Conservation (phyloP, 1,140 invertebrate genomes). For the Steinernema khuongi region DNA sequence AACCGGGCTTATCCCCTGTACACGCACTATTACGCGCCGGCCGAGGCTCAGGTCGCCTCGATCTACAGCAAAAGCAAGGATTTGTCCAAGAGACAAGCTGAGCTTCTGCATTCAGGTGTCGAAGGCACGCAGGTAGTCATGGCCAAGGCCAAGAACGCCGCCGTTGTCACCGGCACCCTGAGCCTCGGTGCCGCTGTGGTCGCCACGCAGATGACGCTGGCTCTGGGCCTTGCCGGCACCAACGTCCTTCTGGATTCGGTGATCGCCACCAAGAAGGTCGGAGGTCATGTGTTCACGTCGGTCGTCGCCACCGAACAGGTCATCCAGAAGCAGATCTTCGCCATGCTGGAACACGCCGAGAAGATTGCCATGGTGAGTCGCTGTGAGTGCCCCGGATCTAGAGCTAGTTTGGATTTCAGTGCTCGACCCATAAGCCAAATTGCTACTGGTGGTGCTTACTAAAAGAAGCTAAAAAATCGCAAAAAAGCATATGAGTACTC, state of each 20-base stretch:
- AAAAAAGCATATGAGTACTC: too few relatives aligned
- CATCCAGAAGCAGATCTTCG: neutral
- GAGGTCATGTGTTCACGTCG: neutral
- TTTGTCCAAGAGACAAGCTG: neutral
- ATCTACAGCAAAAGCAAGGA: conserved; percentile 9
- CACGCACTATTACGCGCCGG: neutral
- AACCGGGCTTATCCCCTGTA: neutral
- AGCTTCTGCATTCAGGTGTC: neutral
- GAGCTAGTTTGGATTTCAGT: neutral
- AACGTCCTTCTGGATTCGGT: neutral
- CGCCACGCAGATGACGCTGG: neutral
- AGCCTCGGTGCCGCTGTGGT: neutral
- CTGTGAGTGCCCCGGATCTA: too few relatives aligned
- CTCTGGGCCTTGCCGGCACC: neutral
- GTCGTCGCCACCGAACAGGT: neutral
- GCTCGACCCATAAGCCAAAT: too few relatives aligned
- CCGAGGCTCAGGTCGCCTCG: neutral
- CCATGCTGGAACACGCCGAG: neutral
- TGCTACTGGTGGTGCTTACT: too few relatives aligned
- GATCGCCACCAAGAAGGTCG: neutral
- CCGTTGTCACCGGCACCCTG: neutral
- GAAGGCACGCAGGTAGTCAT: neutral
- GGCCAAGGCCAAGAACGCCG: conserved; percentile 1
- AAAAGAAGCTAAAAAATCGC: too few relatives aligned
- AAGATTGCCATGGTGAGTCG: conserved; percentile 6